Base-by-base conservation (phyloP, 1,140 invertebrate species). In the Gerris buenoi region DNA sequence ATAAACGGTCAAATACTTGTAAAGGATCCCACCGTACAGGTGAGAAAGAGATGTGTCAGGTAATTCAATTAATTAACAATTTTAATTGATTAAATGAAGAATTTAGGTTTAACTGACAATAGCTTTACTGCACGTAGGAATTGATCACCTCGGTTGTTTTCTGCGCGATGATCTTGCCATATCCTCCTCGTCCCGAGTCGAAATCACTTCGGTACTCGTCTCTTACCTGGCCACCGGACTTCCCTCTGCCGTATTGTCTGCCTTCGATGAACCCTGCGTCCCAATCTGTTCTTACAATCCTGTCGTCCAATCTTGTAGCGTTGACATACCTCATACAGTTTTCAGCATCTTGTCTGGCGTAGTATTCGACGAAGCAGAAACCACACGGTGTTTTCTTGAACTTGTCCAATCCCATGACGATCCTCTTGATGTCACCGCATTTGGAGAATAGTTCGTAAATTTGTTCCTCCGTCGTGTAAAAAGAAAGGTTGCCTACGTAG, bases 211-310 rank as follows among this genome's bases (percentile, higher is more conserved):
- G 82, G 75, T 98, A 99, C 81, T 99, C 97, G n/a, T 57, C 67
- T 72, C 69, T 76, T 79, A 95, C 93, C 85, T 99, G 97, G 75
- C 97, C 97, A 62, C 97, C 97, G 75, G 90, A 94, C 82, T 97
- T 98, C 27, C 97, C 97, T 72, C 97, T 81, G 22, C 97, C 97
- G 82, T 93, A 99, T 77, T 99, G 97, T 74, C 97, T 81, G 1
- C 97, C 97, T 82, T 99, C 97, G 65, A 95, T 85, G 80, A 99
- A 99, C 2, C 97, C 97, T 62, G 95, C 95, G 80, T 99, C 97
- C 95, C 96, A 99, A 80, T 99, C 97, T 66, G 94, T 96, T 75
- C 97, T 82, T 26, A 99, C 93, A 64, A 98, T 91, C 75, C 97
- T 84, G 74, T 99, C 97, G 81, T 99, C 97, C 22, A 99, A 78